Base-by-base conservation (phyloP, 2,888 invertebrate genomes). In the Nudaria mundana region DNA sequence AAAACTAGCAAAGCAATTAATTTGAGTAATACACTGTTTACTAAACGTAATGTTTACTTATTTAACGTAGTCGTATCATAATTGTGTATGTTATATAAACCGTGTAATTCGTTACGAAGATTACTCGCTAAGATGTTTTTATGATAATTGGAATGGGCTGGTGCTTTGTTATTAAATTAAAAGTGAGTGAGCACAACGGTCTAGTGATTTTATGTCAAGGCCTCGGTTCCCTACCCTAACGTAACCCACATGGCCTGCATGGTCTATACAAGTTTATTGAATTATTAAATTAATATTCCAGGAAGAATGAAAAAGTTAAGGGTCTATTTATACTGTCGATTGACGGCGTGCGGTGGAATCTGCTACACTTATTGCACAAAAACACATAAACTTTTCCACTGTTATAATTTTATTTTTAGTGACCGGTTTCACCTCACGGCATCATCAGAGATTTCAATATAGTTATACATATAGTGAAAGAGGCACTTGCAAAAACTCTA, bases 161-260 rank as follows among this genome's bases (percentile, higher is more conserved):
- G 41, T 52, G 49, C 55, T 51, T 56, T 62, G 54, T 64, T 61
- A 61, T 64, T 71, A 74, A 71, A 71, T 71, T 70, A 69, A 68
- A 71, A 69, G 62, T 54, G 66, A 56, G 51, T 54, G 66, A 56
- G 51, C 55, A 59, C 53, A 52, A 65, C 70, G 82, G 72, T 81
- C 79, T 66, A 55, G 18, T 67, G 71, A 54, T 74, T 81, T 45
- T 30, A 63, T 80, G 81, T 81, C 82, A 82, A 82, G 82, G 81
- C 56, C 71, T 51, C 22, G 44, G 50, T 69, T 67, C 75, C 70
- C 73, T 68, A 71, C 68, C 71, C 71, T 63, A 60, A 52, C 46
- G 47, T 45, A 37, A 29, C 25, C 18, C 18, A 15, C 24, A 13
- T 32, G 26, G 29, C 28, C 15, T 23, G 29, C 22, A 37, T 37